Conservation (phyloP, 2,797 vertebrate genomes). For the Pterois miles region DNA sequence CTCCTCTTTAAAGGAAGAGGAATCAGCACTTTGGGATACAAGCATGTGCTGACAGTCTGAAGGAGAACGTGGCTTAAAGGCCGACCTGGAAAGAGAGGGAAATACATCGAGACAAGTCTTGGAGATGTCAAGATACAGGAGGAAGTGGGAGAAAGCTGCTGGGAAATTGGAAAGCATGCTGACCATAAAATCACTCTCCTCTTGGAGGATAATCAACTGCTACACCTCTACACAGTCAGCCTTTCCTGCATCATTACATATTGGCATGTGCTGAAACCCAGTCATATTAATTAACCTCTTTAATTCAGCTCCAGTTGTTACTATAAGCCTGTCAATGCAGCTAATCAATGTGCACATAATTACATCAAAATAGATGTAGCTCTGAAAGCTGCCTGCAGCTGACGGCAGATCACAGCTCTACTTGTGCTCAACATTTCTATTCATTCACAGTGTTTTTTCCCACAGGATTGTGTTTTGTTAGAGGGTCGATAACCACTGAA, state of each 20-base stretch:
- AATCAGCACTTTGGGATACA: constrained; percentile 29
- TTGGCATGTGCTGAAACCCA: constrained; percentile 39
- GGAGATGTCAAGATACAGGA: constrained; percentile 4
- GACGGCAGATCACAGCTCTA: neutral
- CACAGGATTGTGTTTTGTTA: constrained; percentile 35
- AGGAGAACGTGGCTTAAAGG: neutral
- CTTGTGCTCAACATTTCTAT: constrained; percentile 43
- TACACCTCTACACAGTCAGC: constrained; percentile 25
- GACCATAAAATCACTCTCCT: constrained; percentile 39
- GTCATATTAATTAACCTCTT: constrained; percentile 69
- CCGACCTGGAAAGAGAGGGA: neutral
- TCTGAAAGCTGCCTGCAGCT: constrained; percentile 6
- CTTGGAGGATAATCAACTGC: constrained; percentile 39
- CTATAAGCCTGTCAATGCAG: constrained; percentile 49
- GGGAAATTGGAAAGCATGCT: constrained; percentile 20
- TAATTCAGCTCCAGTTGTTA: constrained; percentile 60
- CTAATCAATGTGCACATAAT: constrained; percentile 64
- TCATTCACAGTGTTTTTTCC: constrained; percentile 23
- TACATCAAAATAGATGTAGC: constrained; percentile 15
- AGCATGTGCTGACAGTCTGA: neutral
- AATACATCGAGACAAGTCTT: neutral
- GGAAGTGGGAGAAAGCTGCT: neutral
- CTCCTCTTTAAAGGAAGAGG: constrained; percentile 46
- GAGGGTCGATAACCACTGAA: constrained; percentile 53
- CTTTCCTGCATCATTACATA: constrained; percentile 44